Conservation (phyloP, 2,797 vertebrate genomes). For the Mionectes olivaceus region DNA sequence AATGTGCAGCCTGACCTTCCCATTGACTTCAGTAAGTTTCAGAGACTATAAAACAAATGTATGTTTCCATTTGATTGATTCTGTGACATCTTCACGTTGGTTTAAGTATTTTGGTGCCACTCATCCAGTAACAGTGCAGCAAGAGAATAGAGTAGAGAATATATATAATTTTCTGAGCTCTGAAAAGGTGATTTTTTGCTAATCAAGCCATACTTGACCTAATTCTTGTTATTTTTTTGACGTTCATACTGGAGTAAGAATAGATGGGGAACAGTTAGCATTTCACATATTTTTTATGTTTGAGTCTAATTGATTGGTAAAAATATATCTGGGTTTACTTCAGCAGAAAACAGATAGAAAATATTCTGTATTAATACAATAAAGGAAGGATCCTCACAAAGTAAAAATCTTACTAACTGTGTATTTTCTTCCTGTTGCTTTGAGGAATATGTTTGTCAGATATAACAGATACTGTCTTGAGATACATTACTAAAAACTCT, state of each 20-base stretch:
- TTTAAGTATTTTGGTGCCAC: neutral
- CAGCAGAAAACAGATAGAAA: neutral
- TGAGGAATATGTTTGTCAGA: neutral
- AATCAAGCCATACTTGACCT: neutral
- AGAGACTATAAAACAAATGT: conserved; percentile 9
- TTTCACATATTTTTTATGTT: neutral
- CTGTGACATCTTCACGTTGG: neutral
- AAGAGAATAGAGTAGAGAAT: neutral
- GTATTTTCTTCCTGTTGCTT: neutral
- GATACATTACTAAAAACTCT: accelerated
- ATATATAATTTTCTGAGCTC: neutral
- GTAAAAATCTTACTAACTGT: neutral
- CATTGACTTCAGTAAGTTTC: neutral
- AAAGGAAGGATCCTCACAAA: neutral
- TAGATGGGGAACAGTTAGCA: neutral
- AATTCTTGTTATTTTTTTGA: neutral
- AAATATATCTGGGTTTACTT: neutral
- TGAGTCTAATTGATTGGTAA: neutral
- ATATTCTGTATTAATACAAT: neutral
- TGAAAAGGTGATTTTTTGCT: neutral
- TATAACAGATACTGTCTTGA: neutral
- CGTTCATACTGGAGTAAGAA: neutral
- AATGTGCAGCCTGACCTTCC: neutral
- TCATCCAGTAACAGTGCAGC: neutral
- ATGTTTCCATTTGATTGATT: conserved; percentile 7